These are phyloP conservation scores for Ectropis grisescens DNA, from an alignment of 1,140 invertebrate species.

Conservation along the genomic window DNA sequence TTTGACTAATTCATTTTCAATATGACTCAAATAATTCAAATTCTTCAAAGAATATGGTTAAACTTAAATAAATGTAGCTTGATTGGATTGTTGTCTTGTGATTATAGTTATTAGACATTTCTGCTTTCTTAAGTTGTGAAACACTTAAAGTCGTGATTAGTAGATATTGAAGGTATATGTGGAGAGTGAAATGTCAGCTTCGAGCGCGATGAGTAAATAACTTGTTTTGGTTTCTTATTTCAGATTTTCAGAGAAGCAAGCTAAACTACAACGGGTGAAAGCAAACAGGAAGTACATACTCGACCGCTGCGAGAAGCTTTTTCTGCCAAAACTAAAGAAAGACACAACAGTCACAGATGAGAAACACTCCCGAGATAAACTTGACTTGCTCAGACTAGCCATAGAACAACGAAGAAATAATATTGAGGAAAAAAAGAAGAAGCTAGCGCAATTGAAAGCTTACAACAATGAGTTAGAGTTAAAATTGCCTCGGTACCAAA, in stretches of 20 bases:
- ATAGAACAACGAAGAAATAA: constrained; percentile 75
- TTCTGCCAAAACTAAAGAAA: constrained; percentile 71
- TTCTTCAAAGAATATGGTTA: too few relatives aligned
- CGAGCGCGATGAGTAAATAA: too few relatives aligned
- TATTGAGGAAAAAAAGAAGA: constrained; percentile 69
- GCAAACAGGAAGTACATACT: constrained; percentile 70
- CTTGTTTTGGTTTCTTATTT: too few relatives aligned
- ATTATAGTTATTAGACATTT: too few relatives aligned
- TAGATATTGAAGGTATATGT: too few relatives aligned
- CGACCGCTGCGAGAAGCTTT: constrained; percentile 71
- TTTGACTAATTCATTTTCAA: too few relatives aligned
- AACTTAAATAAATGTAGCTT: too few relatives aligned
- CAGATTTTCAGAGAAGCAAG: constrained; percentile 77
- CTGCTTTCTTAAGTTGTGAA: too few relatives aligned
- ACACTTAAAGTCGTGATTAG: too few relatives aligned
- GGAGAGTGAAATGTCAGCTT: too few relatives aligned
- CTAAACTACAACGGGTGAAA: constrained; percentile 72
- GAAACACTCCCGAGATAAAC: constrained; percentile 74
- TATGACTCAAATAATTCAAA: too few relatives aligned
- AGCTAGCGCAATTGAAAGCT: constrained; percentile 68
- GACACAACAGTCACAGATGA: constrained; percentile 74
- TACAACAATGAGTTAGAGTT: constrained; percentile 71
- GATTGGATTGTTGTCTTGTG: too few relatives aligned
- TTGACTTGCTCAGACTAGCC: constrained; percentile 73
- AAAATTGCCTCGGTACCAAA: constrained; percentile 75